phyloP scores from a whole-genome alignment of 2,888 invertebrate species.

The Himalopsyche kuldschensis region DNA sequence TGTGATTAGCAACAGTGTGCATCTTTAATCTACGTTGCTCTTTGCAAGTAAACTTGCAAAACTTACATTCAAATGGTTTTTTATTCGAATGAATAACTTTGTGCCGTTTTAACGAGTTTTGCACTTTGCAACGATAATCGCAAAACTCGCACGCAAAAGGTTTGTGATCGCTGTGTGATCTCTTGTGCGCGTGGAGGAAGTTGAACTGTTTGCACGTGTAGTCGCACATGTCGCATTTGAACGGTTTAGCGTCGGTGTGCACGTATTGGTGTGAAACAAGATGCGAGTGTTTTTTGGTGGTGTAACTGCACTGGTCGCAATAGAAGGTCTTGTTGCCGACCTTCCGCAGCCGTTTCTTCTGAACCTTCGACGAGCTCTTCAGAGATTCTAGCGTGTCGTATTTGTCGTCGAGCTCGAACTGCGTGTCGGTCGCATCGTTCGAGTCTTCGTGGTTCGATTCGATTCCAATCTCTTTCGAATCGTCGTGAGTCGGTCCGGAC shows the following conservation, averaged over 20 bases:
- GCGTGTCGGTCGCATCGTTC: background rate
- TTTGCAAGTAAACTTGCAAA: background rate
- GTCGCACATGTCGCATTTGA: constrained; percentile 9
- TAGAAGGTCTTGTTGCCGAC: background rate
- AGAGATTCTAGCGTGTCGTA: background rate
- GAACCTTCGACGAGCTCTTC: background rate
- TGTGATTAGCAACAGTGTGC: background rate
- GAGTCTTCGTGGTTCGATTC: background rate
- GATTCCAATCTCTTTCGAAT: background rate
- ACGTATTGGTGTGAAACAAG: background rate
- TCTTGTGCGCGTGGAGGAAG: constrained; percentile 14
- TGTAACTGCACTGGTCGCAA: background rate
- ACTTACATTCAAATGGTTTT: background rate
- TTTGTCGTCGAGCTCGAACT: background rate
- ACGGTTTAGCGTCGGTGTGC: constrained; percentile 10
- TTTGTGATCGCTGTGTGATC: constrained; percentile 9
- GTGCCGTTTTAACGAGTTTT: constrained; percentile 9
- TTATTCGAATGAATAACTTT: background rate
- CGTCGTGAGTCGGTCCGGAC: background rate
- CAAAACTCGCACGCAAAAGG: constrained; percentile 17
- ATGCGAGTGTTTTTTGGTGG: background rate
- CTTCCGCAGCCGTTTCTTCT: background rate
- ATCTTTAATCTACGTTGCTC: background rate
- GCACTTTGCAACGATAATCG: constrained; percentile 12
- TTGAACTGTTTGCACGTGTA: constrained; percentile 9